Evolutionary conservation across 53 echinoderm and acorn worm species (phyloP), one percentile per base, ranked within the genome.

Genomic region (Paracentrotus lividus): DNA sequence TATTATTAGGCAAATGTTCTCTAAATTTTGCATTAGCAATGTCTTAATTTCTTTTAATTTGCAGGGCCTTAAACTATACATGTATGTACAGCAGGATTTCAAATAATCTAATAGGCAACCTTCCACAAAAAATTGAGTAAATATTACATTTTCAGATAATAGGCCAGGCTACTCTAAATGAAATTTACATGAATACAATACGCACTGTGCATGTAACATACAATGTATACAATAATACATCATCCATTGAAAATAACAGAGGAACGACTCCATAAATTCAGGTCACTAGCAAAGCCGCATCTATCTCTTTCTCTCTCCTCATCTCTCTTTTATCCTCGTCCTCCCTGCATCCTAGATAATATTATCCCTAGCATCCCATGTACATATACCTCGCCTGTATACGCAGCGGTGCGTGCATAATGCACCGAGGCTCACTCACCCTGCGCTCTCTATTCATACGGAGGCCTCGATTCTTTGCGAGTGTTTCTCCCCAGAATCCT

Each of bases 181-280:
- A 45, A 78, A 78, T n/a, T 47, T 14, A 42, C 6, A 36, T 34
- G 42, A 76, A 76, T 42, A 32, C 76, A 76, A 76, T 42, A 76
- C 18, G 5, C 42, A 42, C 49, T 81, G 81, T 20, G 20, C 2
- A 26, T 1, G 47, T 81, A 81, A 9, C 47, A 81, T 47, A 81
- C 81, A 34, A 72, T 36, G 36, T 38, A 72, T 38, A 45, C 81
- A 81, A 81, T 49, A 81, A 81, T 27, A 81, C 47, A 44, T 45
- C n/a, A 47, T 26, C 45, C 44, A 45, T 81, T 47, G 44, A 45
- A 47, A 81, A 47, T 45, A 45, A 45, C 81, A 81, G 47, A 47
- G 23, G 81, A 81, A 81, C 47, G 81, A 45, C 81, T 45, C 47
- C 81, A 81, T 81, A 81, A 81, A 81, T 81, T 81, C 81, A 81